These are phyloP conservation scores for Xiphorhynchus elegans DNA, from an alignment of 2,113 vertebrate species.

Conservation along the genomic window DNA sequence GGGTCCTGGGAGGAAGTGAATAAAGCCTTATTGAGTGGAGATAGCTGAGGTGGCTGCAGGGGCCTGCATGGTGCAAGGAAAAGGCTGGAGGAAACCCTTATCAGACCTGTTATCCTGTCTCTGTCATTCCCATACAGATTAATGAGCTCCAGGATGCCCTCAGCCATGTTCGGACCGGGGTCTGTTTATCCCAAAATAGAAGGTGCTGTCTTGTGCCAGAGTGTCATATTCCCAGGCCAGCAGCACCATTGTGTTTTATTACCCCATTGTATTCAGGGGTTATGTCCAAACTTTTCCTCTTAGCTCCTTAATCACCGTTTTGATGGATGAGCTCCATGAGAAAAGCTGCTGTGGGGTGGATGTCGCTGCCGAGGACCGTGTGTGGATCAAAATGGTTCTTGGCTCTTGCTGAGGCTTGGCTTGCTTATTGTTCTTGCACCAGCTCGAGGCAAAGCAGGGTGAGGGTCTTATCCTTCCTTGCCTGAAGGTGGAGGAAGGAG, in stretches of 20 bases:
- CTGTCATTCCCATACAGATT: slow-evolving; percentile 79
- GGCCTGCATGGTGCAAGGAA: slow-evolving; percentile 60
- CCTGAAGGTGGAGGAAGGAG: not conserved
- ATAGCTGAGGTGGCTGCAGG: not conserved
- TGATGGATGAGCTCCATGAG: slow-evolving; percentile 64
- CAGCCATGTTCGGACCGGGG: slow-evolving; percentile 53
- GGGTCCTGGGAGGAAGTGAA: slow-evolving; percentile 70
- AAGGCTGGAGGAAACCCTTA: slow-evolving; percentile 78
- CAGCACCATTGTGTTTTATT: slow-evolving; percentile 82
- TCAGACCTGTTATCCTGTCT: slow-evolving; percentile 79
- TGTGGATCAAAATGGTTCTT: not conserved
- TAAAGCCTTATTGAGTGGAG: slow-evolving; percentile 59
- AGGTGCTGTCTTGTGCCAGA: slow-evolving; percentile 71
- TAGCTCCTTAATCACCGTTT: slow-evolving; percentile 72
- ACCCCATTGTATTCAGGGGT: slow-evolving; percentile 75
- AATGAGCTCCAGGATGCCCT: slow-evolving; percentile 78
- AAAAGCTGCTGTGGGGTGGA: not conserved
- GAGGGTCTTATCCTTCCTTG: not conserved
- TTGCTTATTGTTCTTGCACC: not conserved
- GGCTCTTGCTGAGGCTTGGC: not conserved
- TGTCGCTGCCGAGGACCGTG: rapidly evolving
- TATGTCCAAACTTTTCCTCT: slow-evolving; percentile 79
- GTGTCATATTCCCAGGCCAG: slow-evolving; percentile 74
- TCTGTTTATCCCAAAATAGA: slow-evolving; percentile 79
- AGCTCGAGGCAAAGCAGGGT: not conserved